phyloP scores from a whole-genome alignment of 2,888 invertebrate genomes.

The Rotaria sp. region DNA sequence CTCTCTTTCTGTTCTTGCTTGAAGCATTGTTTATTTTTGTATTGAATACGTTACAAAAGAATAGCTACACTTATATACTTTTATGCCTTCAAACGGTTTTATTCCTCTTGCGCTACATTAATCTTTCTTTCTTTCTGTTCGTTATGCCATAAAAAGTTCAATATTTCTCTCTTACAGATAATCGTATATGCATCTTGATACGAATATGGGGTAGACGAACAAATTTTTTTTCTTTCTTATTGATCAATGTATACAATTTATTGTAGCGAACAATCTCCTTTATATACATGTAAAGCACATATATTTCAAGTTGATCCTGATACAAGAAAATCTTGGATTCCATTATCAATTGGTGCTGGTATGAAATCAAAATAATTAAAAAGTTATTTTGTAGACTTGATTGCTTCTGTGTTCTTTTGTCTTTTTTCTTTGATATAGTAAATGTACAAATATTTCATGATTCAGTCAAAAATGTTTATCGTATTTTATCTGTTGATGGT shows the following conservation, averaged over 20 bases:
- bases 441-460: constrained; percentile 95
- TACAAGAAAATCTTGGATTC: constrained; percentile 95
- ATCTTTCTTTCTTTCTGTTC: not conserved
- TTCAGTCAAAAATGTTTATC: constrained; percentile 82
- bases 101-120: not conserved
- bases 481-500: constrained; percentile 94
- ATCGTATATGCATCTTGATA: not conserved
- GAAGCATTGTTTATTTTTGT: not conserved
- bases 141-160: constrained; percentile 2
- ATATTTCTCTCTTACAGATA: not conserved
- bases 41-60: not conserved
- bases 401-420: not conserved
- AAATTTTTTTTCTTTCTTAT: too few relatives aligned
- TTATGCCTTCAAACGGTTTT: not conserved
- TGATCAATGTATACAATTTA: not conserved
- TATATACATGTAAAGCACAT: constrained; percentile 95
- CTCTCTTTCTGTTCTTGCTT: not conserved
- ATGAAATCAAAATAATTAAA: not conserved
- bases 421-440: constrained; percentile 61
- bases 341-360: constrained; percentile 60
- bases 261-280: constrained; percentile 83
- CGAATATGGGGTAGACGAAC: not conserved
- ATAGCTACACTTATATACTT: not conserved
- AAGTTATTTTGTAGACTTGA: not conserved
- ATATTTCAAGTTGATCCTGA: constrained; percentile 98